Evolutionary conservation across 1,140 invertebrate genomes (phyloP).

Genomic region (Probaryconus sp.): DNA sequence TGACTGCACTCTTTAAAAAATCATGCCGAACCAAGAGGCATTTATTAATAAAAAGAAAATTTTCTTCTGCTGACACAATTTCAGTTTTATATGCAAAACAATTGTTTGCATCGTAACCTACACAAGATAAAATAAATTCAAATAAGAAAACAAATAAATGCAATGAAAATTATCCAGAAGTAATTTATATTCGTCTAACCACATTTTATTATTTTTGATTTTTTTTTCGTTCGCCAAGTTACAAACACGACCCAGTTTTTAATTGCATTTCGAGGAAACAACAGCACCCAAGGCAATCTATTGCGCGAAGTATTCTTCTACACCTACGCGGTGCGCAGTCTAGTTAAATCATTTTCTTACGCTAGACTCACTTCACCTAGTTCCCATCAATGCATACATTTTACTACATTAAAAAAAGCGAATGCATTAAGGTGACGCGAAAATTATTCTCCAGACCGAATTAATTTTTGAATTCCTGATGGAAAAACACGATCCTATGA

Average conservation of each 20-base stretch:
- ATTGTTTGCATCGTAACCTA: too few relatives aligned
- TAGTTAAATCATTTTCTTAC: slow-evolving; percentile 48
- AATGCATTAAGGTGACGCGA: background rate
- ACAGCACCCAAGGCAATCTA: slow-evolving; percentile 40
- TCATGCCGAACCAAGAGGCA: too few relatives aligned
- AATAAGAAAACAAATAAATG: background rate
- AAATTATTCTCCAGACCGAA: too few relatives aligned
- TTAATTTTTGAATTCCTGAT: too few relatives aligned
- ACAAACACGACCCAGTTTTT: slow-evolving; percentile 61
- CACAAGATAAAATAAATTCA: too few relatives aligned
- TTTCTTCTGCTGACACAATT: too few relatives aligned
- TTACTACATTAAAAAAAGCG: slow-evolving; percentile 13
- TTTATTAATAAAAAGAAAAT: too few relatives aligned
- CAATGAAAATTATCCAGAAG: background rate
- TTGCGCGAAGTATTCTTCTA: slow-evolving; percentile 59
- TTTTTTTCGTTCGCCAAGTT: slow-evolving; percentile 19
- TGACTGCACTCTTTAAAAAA: too few relatives aligned
- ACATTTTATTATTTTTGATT: slow-evolving; percentile 26
- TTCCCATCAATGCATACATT: slow-evolving; percentile 57
- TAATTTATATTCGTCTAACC: slow-evolving; percentile 1
- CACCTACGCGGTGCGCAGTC: slow-evolving; percentile 43
- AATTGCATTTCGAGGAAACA: slow-evolving; percentile 60
- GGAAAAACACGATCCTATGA: too few relatives aligned
- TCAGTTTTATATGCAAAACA: too few relatives aligned
- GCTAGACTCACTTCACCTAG: slow-evolving; percentile 53